Conservation (phyloP, 2,888 invertebrate species). For the Agonopterix alstromeriana region DNA sequence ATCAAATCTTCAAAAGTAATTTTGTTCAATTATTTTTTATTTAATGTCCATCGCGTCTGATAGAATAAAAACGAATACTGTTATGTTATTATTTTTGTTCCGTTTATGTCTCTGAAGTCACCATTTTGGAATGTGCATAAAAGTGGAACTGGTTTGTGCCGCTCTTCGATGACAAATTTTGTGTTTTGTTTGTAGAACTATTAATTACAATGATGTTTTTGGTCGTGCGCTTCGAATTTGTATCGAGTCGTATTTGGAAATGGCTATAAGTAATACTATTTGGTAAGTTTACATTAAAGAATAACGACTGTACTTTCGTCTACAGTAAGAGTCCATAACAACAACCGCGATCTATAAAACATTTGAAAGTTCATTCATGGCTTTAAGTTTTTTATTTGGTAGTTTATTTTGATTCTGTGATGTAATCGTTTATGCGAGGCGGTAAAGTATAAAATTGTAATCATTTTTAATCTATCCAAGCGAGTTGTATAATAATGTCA, state of each 20-base stretch:
- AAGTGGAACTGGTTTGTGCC: conserved; percentile 8
- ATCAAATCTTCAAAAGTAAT: conserved; percentile 13
- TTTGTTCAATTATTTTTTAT: conserved; percentile 23
- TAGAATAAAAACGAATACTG: conserved; percentile 18
- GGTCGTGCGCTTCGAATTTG: conserved; percentile 2
- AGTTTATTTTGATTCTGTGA: conserved; percentile 32
- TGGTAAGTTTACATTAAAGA: too few species aligned
- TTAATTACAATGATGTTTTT: conserved; percentile 1
- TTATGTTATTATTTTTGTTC: conserved; percentile 15
- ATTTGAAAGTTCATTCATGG: conserved; percentile 19
- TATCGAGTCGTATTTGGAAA: background rate
- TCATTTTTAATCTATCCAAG: conserved; percentile 41
- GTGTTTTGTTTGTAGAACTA: conserved; percentile 6
- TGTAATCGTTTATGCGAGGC: conserved; percentile 28
- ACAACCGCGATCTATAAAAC: background rate
- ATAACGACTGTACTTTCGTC: too few species aligned
- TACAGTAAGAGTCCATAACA: background rate
- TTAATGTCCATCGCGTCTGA: conserved; percentile 12
- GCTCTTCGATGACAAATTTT: conserved; percentile 15
- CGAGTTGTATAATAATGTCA: conserved; percentile 43
- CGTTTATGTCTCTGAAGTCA: conserved; percentile 10
- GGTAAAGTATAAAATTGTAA: conserved; percentile 31
- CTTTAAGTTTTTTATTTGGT: conserved; percentile 20
- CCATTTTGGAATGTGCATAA: conserved; percentile 13
- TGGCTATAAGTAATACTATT: too few species aligned